phyloP scores from a whole-genome alignment of 2,113 vertebrate genomes.

The Larimichthys polyactis region DNA sequence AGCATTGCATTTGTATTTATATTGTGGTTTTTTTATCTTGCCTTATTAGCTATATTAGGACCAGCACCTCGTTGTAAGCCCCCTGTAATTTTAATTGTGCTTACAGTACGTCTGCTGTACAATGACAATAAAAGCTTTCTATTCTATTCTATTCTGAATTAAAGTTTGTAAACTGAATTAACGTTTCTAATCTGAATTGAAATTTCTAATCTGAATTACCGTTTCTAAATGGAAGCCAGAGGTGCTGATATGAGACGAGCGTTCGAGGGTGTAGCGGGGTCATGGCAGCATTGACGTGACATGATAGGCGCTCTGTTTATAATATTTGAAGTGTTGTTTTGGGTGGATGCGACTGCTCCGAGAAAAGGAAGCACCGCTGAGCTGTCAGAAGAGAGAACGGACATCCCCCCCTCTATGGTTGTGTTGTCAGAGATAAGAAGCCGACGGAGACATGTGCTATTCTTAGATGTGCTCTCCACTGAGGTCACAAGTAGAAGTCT shows the following conservation, averaged over 20 bases:
- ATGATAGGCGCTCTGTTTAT: not conserved
- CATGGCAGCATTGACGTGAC: not conserved
- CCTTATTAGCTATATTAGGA: too few species aligned
- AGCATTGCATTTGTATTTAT: too few species aligned
- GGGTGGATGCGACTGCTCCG: not conserved
- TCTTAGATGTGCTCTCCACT: slow-evolving; percentile 67
- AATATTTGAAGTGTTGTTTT: slow-evolving; percentile 6
- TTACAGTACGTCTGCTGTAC: too few species aligned
- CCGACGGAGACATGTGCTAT: slow-evolving; percentile 62
- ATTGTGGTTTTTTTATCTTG: too few species aligned
- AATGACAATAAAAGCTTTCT: too few species aligned
- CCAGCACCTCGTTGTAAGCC: too few species aligned
- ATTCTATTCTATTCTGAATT: too few species aligned
- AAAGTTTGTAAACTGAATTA: too few species aligned
- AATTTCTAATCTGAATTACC: too few species aligned
- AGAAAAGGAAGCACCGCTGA: slow-evolving; percentile 47
- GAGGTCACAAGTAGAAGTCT: slow-evolving; percentile 36
- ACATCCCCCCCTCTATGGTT: slow-evolving; percentile 37
- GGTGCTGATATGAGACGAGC: not conserved
- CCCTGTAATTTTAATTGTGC: too few species aligned
- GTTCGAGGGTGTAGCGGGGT: not conserved
- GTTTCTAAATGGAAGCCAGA: not conserved
- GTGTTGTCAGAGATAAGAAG: slow-evolving; percentile 76
- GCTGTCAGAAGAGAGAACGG: slow-evolving; percentile 1
- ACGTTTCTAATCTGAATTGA: too few species aligned